phyloP scores from a whole-genome alignment of 2,888 invertebrate species.

The Isoperla grammatica region DNA sequence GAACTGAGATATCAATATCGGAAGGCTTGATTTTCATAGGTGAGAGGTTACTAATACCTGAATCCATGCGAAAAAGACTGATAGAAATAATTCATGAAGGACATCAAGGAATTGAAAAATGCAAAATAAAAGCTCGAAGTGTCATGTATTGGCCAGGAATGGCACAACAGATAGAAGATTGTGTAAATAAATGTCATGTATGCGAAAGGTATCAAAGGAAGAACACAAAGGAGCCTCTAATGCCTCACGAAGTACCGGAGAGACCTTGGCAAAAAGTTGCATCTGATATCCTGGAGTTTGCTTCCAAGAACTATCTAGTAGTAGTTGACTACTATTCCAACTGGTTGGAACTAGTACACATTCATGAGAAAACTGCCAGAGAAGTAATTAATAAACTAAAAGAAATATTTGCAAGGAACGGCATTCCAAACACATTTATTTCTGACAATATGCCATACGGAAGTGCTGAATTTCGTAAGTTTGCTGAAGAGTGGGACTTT shows the following conservation, averaged over 20 bases:
- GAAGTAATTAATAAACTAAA: constrained; percentile 29
- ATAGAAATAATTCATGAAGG: constrained; percentile 9
- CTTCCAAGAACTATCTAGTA: constrained; percentile 31
- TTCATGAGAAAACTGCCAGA: constrained; percentile 15
- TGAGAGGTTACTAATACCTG: not conserved
- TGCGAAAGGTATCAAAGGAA: constrained; percentile 14
- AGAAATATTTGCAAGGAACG: constrained; percentile 29
- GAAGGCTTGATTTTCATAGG: constrained; percentile 7
- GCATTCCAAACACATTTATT: constrained; percentile 31
- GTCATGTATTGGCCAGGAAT: constrained; percentile 16
- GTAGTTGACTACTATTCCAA: constrained; percentile 34
- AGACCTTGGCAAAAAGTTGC: constrained; percentile 36
- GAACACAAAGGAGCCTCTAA: constrained; percentile 32
- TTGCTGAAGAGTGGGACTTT: constrained; percentile 32
- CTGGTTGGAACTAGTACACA: constrained; percentile 31
- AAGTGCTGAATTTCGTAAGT: constrained; percentile 29
- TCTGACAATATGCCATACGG: constrained; percentile 34
- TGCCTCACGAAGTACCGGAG: constrained; percentile 33
- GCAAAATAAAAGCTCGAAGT: constrained; percentile 2
- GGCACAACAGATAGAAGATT: constrained; percentile 8
- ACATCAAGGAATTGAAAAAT: constrained; percentile 18
- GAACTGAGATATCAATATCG: not conserved
- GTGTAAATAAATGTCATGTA: constrained; percentile 11
- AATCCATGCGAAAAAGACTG: not conserved
- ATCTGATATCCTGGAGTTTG: constrained; percentile 36